Percentiles rank a stretch among this genome's conserved stretches.
These are phyloP conservation scores for Donacobius atricapilla DNA, from an alignment of 2,113 vertebrate species.

Conservation along the genomic window DNA sequence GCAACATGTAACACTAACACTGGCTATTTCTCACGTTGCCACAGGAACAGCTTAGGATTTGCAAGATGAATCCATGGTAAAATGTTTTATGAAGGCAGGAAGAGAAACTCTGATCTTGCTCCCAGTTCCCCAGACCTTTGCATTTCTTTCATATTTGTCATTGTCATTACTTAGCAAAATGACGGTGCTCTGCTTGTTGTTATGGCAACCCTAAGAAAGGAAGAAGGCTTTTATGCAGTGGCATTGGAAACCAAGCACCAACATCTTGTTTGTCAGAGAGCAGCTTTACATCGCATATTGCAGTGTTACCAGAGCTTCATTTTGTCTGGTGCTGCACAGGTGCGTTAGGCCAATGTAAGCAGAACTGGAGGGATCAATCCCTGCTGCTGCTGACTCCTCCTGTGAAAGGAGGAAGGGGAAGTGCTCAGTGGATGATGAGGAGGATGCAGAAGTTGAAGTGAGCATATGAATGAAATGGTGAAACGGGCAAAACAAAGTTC, in stretches of 20 bases:
- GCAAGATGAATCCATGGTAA: constrained; percentile 27
- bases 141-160: constrained; percentile 44
- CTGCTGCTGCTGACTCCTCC: background rate
- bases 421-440: background rate
- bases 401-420: background rate
- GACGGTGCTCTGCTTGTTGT: background rate
- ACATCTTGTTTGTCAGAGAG: background rate
- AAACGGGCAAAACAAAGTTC: background rate
- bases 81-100: constrained; percentile 30
- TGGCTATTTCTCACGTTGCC: constrained; percentile 25
- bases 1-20: background rate
- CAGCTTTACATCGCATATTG: background rate
- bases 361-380: background rate
- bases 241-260: background rate
- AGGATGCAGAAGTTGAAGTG: background rate
- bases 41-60: constrained; percentile 9
- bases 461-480: background rate
- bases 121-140: constrained; percentile 6
- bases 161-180: constrained; percentile 48
- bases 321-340: background rate
- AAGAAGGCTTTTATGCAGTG: background rate
- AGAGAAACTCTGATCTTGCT: constrained; percentile 25
- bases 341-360: background rate
- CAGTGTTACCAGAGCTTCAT: background rate
- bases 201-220: constrained; percentile 7